phyloP scores from a whole-genome alignment of 2,797 vertebrate species.

The Eulemur mongoz region DNA sequence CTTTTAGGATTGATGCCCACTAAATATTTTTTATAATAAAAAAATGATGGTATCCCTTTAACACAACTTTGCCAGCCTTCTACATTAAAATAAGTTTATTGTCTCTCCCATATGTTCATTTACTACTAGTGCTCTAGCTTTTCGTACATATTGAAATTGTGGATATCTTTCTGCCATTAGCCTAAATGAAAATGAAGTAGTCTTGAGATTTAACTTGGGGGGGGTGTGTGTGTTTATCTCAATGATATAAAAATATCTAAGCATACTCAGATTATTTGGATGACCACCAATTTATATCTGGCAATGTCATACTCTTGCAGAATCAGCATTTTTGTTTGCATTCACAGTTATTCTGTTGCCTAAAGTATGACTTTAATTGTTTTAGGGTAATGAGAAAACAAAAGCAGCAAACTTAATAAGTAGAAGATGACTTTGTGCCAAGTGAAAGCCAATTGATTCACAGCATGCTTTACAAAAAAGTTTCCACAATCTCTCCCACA shows the following conservation, averaged over 20 bases:
- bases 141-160: background rate
- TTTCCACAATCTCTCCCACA: background rate
- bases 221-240: background rate
- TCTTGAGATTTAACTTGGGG: background rate
- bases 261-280: background rate
- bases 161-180: background rate
- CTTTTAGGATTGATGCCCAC: background rate
- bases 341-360: background rate
- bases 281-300: background rate
- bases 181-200: background rate
- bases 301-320: background rate
- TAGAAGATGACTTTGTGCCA: constrained; percentile 52
- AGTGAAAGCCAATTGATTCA: constrained; percentile 46
- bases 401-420: constrained; percentile 49
- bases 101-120: background rate
- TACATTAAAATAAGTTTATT: background rate
- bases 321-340: constrained; percentile 35
- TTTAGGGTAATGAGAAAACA: constrained; percentile 56
- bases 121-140: background rate
- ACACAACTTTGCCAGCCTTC: background rate
- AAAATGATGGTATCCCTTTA: background rate
- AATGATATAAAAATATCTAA: background rate
- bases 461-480: constrained; percentile 28
- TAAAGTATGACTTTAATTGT: constrained; percentile 59
- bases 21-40: background rate